Percentiles rank a stretch among this genome's conserved stretches.
Evolutionary conservation across 2,113 vertebrate species (phyloP).

Genomic region (Tenrec ecaudatus): DNA sequence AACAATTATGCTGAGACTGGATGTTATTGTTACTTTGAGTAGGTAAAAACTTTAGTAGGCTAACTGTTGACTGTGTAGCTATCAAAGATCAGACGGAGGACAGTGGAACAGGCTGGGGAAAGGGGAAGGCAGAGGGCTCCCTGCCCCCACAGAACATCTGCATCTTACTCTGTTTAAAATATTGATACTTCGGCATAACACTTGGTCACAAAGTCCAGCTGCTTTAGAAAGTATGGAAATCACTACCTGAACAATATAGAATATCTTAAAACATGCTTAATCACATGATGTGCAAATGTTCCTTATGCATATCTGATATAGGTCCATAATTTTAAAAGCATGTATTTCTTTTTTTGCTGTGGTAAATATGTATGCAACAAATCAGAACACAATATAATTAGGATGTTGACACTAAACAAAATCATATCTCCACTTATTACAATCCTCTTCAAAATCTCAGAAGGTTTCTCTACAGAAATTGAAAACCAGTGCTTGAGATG

Average conservation of each 20-base stretch:
- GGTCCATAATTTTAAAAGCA: background rate
- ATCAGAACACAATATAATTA: background rate
- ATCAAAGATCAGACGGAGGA: background rate
- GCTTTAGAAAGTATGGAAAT: background rate
- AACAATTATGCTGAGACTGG: background rate
- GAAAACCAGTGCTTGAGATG: background rate
- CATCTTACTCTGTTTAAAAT: background rate
- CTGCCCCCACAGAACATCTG: background rate
- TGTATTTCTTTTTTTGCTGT: background rate
- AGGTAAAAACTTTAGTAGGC: background rate
- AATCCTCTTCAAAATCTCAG: background rate
- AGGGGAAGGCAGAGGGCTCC: background rate
- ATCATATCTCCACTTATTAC: background rate
- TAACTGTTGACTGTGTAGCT: background rate
- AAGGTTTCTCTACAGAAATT: background rate
- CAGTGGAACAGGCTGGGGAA: background rate
- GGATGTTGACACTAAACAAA: background rate
- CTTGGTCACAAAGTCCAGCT: background rate
- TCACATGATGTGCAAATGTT: background rate
- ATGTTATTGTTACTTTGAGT: background rate
- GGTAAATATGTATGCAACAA: background rate
- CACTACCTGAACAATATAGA: slow-evolving; percentile 6
- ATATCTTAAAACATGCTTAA: background rate
- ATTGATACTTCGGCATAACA: background rate
- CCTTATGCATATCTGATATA: background rate